Base-by-base conservation (phyloP, 2,888 invertebrate genomes). In the Tipula vernalis region DNA sequence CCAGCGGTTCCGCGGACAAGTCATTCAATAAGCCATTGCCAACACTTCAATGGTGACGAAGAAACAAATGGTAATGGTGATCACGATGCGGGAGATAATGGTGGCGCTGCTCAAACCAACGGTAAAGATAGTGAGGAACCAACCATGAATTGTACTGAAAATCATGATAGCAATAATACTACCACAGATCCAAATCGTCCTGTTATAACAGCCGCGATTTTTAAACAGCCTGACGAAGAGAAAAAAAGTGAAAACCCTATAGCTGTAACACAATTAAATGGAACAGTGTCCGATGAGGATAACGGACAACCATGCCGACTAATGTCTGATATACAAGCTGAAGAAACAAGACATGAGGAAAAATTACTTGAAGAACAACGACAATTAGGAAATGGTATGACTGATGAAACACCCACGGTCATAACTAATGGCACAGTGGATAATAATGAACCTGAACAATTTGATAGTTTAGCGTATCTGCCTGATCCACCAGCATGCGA, bases 131-230 rank as follows among this genome's bases (percentile, higher is more conserved):
- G 15, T 87, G 85, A 39, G 3, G 6, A 57, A 15, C 83, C 83
- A 83, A 83, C 83, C 28, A 12, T 12, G 12, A 41, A 85, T 18
- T 84, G 84, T 12, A 36, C 87, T 86, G 87, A 86, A 36, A 87
- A 87, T 86, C 86, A 86, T 5, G 87, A 88, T 86, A 13, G 51
- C 12, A 87, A 87, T 51, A 44, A 87, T 41, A 87, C 83, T 13
- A 13, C 83, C n/a, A 13, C 85, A n/a, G 39, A 86, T 41, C 88
- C 91, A 2, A 89, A 90, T 2, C 91, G 92, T 88, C 95, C 95
- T 4, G 94, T 95, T 42, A 95, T 95, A 85, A 95, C 95, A 57
- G 94, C 95, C 0, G 95, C 95, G 0, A 93, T 95, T 83, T 93
- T 95, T 88, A 95, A 95, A 88, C 93, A 95, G 88, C 93, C 95